Evolutionary conservation across 2,888 invertebrate genomes (phyloP).

Genomic region (Drosophila yooni): DNA sequence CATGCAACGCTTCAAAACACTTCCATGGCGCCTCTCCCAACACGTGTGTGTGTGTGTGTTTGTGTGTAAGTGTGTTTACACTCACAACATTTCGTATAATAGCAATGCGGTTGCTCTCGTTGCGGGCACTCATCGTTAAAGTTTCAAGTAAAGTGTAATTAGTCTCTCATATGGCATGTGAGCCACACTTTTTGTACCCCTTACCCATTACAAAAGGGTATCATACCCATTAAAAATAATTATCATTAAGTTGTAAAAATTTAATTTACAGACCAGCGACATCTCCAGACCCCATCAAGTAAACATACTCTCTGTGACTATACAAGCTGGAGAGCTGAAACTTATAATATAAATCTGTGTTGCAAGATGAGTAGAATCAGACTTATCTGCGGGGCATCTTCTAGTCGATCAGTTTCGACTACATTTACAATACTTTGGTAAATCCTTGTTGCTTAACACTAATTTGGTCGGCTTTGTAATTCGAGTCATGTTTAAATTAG

Average conservation of each 20-base stretch:
- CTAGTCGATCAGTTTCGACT: not conserved
- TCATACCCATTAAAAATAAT: not conserved
- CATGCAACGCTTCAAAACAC: slow-evolving; percentile 72
- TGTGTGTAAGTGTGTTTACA: slow-evolving; percentile 22
- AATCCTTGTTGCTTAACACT: slow-evolving; percentile 51
- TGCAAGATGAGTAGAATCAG: not conserved
- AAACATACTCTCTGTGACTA: not conserved
- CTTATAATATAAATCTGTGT: not conserved
- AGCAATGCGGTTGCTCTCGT: slow-evolving; percentile 59
- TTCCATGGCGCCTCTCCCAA: slow-evolving; percentile 55
- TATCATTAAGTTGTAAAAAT: not conserved
- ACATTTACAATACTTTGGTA: slow-evolving; percentile 15
- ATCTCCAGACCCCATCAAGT: not conserved
- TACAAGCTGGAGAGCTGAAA: not conserved
- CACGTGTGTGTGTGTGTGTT: slow-evolving; percentile 24
- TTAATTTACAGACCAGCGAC: not conserved
- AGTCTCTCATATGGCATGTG: slow-evolving; percentile 58
- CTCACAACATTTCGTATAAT: slow-evolving; percentile 46
- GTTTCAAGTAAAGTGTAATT: slow-evolving; percentile 70
- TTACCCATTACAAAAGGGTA: not conserved
- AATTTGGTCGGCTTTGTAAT: slow-evolving; percentile 35
- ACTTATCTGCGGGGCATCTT: not conserved
- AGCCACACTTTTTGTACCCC: slow-evolving; percentile 4
- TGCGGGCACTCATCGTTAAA: slow-evolving; percentile 61
- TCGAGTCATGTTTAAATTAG: not conserved